Base-by-base conservation (phyloP, 2,888 invertebrate genomes). In the Eulithis testata region DNA sequence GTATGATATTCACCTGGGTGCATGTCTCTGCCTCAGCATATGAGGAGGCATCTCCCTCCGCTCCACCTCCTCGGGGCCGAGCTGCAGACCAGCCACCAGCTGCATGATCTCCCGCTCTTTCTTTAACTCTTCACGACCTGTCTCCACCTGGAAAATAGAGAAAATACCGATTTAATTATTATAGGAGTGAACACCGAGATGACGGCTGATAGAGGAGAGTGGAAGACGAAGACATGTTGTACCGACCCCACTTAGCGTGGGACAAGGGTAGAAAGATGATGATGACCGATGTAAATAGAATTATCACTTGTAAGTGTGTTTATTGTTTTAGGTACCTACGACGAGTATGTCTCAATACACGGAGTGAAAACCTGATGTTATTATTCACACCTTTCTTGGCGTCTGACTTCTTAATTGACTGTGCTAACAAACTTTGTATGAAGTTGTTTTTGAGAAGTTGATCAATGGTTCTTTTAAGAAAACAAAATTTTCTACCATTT, bases 61-160 rank as follows among this genome's bases (percentile, higher is more conserved):
- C 83, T 96, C 96, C 72, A 95, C 88, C 73, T 96, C 96, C 68
- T 97, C 97, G 0, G 96, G 96, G 53, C 96, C 96, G 60, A 98
- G 93, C 80, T 96, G 97, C 76, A 98, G 91, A 21, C 97, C 98
- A n/a, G 97, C 97, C 71, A 98, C 97, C 95, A 98, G 95, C 91
- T 98, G 98, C 89, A 97, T 97, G 74, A 98, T 97, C 92, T 98
- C 98, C 3, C 97, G 94, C 87, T 98, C 97, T 84, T 98, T 97
- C 86, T 98, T 97, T 84, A 96, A 94, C 81, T 97, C 97, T 79
- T 95, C 95, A 69, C 95, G 91, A 76, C 95, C 95, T 79, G 94
- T 93, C 88, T 95, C 95, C 84, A 94, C 94, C 95, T 95, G 88
- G 69, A 94, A 91, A 60, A 44, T 1, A 44, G 11, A 68, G 43